Evolutionary conservation across 2,888 invertebrate genomes (phyloP).

Genomic region (Spisula solida): DNA sequence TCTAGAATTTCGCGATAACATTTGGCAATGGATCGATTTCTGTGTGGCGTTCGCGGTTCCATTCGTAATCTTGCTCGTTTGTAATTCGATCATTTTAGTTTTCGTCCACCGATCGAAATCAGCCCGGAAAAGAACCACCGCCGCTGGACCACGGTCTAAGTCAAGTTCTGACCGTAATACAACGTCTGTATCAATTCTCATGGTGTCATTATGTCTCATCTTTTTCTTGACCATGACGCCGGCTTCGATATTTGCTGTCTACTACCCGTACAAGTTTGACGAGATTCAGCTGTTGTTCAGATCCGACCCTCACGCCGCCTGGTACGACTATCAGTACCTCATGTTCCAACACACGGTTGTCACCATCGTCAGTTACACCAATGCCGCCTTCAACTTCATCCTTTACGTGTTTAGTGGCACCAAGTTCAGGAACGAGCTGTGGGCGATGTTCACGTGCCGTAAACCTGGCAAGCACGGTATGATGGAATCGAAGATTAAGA

Average conservation of each 20-base stretch:
- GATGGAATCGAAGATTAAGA: background rate
- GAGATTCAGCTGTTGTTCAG: slow-evolving; percentile 37
- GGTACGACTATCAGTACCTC: slow-evolving; percentile 31
- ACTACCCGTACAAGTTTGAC: slow-evolving; percentile 56
- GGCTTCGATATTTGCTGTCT: slow-evolving; percentile 54
- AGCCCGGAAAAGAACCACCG: slow-evolving; percentile 4
- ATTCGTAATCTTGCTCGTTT: slow-evolving; percentile 71
- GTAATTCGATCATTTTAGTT: slow-evolving; percentile 76
- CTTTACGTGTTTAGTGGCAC: slow-evolving; percentile 77
- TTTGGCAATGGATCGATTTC: slow-evolving; percentile 81
- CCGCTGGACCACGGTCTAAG: background rate
- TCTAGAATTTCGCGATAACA: slow-evolving; percentile 38
- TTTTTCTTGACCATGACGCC: slow-evolving; percentile 75
- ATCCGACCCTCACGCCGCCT: background rate
- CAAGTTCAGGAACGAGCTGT: slow-evolving; percentile 73
- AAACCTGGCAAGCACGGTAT: background rate
- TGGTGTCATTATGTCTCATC: slow-evolving; percentile 70
- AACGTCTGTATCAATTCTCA: slow-evolving; percentile 68
- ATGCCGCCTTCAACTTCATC: slow-evolving; percentile 75
- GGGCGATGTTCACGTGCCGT: slow-evolving; percentile 53
- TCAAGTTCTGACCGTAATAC: background rate
- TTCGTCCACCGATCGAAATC: slow-evolving; percentile 35
- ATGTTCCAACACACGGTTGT: slow-evolving; percentile 65
- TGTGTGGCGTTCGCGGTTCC: slow-evolving; percentile 74
- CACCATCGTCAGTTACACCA: slow-evolving; percentile 75